Evolutionary conservation across 2,888 invertebrate species (phyloP).

Genomic region (Dicranocentrus wangi): DNA sequence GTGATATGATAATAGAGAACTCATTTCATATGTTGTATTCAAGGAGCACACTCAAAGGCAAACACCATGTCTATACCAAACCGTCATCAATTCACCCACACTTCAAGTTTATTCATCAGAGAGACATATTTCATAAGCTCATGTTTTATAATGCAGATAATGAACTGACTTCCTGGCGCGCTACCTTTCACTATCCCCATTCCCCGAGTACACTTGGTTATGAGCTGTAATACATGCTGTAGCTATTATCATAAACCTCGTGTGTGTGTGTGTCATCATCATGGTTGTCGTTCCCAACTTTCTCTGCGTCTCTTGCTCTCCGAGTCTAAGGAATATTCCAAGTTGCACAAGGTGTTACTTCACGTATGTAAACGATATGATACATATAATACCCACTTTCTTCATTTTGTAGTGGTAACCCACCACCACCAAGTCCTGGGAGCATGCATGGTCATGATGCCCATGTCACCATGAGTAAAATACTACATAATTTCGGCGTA

Average conservation of each 20-base stretch:
- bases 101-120: constrained; percentile 8
- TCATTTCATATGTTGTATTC: neutral
- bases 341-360: too few species aligned
- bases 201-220: neutral
- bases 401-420: neutral
- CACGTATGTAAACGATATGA: constrained; percentile 34
- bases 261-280: constrained; percentile 16
- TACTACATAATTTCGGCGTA: constrained; percentile 23
- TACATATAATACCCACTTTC: constrained; percentile 15
- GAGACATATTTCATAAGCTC: constrained; percentile 26
- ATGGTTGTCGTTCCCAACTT: neutral
- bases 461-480: constrained; percentile 21
- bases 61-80: neutral
- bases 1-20: too few species aligned
- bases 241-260: constrained; percentile 35
- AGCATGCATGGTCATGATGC: neutral
- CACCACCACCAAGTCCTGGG: neutral
- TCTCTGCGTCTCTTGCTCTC: constrained; percentile 10
- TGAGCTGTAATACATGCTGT: constrained; percentile 29
- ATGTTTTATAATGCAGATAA: constrained; percentile 32
- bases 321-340: too few species aligned
- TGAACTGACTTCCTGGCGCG: constrained; percentile 20
- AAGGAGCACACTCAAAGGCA: neutral
- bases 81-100: neutral
- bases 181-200: constrained; percentile 4